Conservation (phyloP, 2,888 invertebrate species). For the Drosophila paucipuncta region DNA sequence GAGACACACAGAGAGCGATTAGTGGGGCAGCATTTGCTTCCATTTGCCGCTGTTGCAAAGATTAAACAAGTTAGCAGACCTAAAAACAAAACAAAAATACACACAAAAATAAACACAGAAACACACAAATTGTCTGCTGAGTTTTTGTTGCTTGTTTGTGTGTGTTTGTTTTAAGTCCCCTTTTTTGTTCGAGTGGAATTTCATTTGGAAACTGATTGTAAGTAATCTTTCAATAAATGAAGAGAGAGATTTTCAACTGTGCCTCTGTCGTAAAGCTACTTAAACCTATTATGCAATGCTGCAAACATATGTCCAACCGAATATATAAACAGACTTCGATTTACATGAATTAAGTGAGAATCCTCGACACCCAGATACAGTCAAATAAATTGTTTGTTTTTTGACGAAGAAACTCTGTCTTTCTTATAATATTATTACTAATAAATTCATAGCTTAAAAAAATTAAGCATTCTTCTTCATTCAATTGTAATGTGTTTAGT, state of each 20-base stretch:
- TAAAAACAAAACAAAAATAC: neutral
- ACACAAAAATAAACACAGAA: neutral
- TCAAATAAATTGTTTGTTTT: neutral
- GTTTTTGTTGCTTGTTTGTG: neutral
- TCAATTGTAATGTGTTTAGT: neutral
- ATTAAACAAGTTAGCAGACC: slow-evolving; percentile 1
- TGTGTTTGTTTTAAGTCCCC: neutral
- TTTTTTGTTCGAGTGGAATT: neutral
- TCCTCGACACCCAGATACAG: neutral
- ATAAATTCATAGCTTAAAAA: neutral
- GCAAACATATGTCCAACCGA: neutral
- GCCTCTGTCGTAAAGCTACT: neutral
- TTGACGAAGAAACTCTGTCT: neutral
- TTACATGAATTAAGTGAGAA: neutral
- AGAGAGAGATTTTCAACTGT: neutral
- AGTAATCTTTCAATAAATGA: slow-evolving; percentile 2
- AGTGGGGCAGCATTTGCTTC: neutral
- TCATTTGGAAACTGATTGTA: slow-evolving; percentile 2
- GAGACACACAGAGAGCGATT: slow-evolving; percentile 1
- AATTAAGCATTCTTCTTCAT: no score
- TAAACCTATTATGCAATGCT: neutral
- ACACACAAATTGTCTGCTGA: neutral
- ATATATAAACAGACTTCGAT: neutral
- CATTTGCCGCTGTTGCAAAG: slow-evolving; percentile 1
- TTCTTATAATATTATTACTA: neutral